Base-by-base conservation (phyloP, 2,888 invertebrate species). In the Drosophila mulleri region DNA sequence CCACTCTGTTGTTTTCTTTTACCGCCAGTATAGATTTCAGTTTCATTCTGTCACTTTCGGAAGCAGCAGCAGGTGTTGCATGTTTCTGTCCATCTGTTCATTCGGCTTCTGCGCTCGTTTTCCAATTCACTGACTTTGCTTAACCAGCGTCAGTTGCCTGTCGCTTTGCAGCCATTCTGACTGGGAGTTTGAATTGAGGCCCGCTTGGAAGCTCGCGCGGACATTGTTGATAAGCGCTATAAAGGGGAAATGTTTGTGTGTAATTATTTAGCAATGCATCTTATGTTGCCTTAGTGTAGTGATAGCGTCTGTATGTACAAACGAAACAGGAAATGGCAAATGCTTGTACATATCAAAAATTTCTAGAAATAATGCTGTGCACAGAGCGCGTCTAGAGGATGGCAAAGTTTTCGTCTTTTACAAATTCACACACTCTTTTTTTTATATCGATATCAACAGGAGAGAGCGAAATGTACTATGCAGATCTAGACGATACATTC, bases 51-150 rank as follows among this genome's bases (percentile, higher is more conserved):
- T 74, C 74, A 63, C 86, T 84, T 79, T 82, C 70, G 54, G 52
- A 32, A 45, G 73, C 67, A 88, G 71, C 67, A 88, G 71, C 86
- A 85, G 86, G 83, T 81, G 82, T 77, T 76, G 72, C 76, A 41
- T 42, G 44, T 47, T 9, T 53, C 58, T 42, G 52, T 48, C 67
- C 53, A 47, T 67, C 63, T 66, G 54, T 23, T 37, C 32, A 14
- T 64, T 69, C 48, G 37, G 26, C 44, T 37, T 41, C 26, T 65
- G 26, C 23, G 56, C 50, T 75, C 45, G 68, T 72, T 88, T 88
- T 88, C 83, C 88, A 75, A 72, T 52, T 80, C 72, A 83, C 61
- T 83, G 78, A 66, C 59, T 67, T 68, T 59, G 37, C 48, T 53
- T 45, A 42, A 58, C 45, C 52, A 20, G 45, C 64, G 67, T 63